Percentiles rank a stretch among this genome's conserved stretches.
Evolutionary conservation across 2,797 vertebrate species (phyloP).

Genomic region (Falco naumanni): DNA sequence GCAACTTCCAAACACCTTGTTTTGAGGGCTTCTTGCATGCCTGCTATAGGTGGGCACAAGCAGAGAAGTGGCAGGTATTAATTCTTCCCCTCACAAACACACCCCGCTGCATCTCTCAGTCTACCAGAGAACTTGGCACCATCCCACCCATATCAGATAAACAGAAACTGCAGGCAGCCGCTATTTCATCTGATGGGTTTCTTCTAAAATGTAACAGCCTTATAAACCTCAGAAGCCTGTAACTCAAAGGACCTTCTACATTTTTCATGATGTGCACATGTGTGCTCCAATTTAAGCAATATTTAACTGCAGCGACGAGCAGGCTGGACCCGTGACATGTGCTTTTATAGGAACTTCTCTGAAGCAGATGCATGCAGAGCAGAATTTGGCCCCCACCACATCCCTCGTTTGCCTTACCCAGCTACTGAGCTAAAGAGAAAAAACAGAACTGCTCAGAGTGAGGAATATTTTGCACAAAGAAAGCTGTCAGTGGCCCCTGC

Average conservation of each 20-base stretch:
- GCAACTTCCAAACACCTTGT: neutral
- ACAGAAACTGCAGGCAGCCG: neutral
- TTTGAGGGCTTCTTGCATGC: neutral
- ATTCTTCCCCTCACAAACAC: neutral
- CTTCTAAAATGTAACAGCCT: neutral
- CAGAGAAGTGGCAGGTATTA: neutral
- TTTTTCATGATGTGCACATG: neutral
- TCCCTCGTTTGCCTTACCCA: neutral
- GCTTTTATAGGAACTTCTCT: neutral
- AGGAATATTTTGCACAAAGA: slow-evolving; percentile 6
- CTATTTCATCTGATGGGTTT: neutral
- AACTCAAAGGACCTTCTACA: neutral
- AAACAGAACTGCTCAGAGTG: neutral
- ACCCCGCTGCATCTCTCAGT: neutral
- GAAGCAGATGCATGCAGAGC: neutral
- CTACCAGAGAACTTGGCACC: neutral
- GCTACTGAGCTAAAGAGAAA: neutral
- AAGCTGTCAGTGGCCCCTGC: slow-evolving; percentile 1
- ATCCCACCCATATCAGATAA: neutral
- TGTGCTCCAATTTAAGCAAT: neutral
- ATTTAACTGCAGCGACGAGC: neutral
- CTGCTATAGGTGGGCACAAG: neutral
- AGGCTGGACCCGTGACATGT: neutral
- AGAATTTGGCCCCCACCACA: neutral
- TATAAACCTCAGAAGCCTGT: neutral